phyloP scores from a whole-genome alignment of 35 echinoderm and acorn worm species.

The Stichopus chloronotus region DNA sequence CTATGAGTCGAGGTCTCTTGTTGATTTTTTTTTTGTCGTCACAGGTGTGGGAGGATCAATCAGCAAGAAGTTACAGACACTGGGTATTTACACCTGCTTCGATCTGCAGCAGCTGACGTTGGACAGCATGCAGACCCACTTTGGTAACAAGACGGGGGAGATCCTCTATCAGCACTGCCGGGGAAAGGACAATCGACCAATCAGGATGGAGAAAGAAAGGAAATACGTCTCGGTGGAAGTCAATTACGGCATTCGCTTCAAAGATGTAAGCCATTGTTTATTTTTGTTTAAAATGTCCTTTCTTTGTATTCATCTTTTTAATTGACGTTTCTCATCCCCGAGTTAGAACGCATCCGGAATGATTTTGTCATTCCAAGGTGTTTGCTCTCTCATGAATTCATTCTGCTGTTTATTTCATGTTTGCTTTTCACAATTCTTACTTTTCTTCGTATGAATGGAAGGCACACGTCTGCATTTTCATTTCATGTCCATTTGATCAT shows the following conservation, averaged over 20 bases:
- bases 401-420: too few relatives aligned
- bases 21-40: background rate
- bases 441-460: background rate
- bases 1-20: too few relatives aligned
- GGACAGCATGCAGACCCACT: slow-evolving; percentile 77
- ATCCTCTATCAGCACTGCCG: slow-evolving; percentile 74
- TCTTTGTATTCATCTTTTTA: background rate
- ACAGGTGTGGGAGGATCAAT: slow-evolving; percentile 89
- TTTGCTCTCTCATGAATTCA: too few relatives aligned
- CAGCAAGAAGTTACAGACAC: slow-evolving; percentile 56
- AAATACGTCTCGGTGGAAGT: slow-evolving; percentile 95
- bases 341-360: too few relatives aligned
- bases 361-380: too few relatives aligned
- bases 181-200: slow-evolving; percentile 78
- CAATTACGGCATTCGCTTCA: slow-evolving; percentile 96
- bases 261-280: slow-evolving; percentile 54
- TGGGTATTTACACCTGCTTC: slow-evolving; percentile 73
- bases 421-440: background rate
- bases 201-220: slow-evolving; percentile 78
- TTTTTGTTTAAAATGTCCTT: background rate
- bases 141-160: slow-evolving; percentile 91
- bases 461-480: background rate
- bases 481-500: too few relatives aligned
- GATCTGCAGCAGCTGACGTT: slow-evolving; percentile 78
- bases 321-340: background rate